Percentiles rank a stretch among this genome's conserved stretches.
Evolutionary conservation across 2,113 vertebrate species (phyloP).

Genomic region (Eubucco bourcierii): DNA sequence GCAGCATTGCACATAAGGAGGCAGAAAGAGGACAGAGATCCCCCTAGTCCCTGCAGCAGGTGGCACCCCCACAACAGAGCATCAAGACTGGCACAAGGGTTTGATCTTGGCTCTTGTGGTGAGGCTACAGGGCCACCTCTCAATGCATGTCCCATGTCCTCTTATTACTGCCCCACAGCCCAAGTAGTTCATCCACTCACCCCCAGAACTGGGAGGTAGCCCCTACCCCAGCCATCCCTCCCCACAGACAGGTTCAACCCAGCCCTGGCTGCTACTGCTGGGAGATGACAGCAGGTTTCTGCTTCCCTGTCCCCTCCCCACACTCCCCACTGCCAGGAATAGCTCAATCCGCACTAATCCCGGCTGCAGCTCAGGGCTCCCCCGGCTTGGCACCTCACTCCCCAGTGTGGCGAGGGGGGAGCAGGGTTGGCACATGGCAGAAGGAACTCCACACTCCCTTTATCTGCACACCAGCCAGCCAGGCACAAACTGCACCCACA

Average conservation of each 20-base stretch:
- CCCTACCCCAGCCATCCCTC: background rate
- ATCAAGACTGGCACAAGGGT: background rate
- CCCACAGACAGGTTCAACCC: background rate
- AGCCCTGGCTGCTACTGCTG: fast-evolving
- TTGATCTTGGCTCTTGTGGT: background rate
- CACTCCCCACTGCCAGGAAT: background rate
- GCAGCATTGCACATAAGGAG: background rate
- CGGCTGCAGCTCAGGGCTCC: background rate
- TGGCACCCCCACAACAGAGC: fast-evolving
- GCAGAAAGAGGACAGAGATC: background rate
- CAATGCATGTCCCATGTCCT: fast-evolving
- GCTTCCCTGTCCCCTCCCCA: background rate
- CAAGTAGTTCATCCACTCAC: background rate
- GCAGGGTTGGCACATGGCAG: fast-evolving
- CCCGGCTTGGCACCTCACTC: background rate
- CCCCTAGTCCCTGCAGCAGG: background rate
- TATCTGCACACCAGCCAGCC: background rate
- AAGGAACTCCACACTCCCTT: background rate
- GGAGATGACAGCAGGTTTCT: constrained; percentile 5
- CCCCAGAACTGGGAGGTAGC: background rate
- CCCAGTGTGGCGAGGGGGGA: background rate
- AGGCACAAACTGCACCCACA: fast-evolving
- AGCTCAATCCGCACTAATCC: constrained; percentile 52
- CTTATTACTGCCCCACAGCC: background rate
- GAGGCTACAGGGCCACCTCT: background rate